Conservation (phyloP, 23 tunicate species). For the Oikopleura vanhoeffeni region DNA sequence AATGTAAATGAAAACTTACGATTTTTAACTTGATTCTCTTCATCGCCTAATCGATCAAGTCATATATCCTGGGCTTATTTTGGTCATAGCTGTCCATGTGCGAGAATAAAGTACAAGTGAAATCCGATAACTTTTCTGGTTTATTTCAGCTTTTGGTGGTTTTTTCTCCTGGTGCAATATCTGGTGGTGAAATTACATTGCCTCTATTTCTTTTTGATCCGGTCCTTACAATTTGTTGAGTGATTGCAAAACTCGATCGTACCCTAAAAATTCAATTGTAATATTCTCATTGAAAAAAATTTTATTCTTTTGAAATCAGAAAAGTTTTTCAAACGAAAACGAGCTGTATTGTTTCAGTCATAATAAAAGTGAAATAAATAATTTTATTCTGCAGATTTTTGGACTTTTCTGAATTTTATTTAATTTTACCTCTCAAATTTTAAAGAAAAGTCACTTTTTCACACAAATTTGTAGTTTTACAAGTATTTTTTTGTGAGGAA, state of each 20-base stretch:
- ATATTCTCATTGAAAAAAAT: too few relatives aligned
- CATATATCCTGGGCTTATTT: slow-evolving; percentile 2
- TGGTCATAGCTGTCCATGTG: slow-evolving; percentile 1
- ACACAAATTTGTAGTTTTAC: too few relatives aligned
- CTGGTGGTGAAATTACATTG: not conserved
- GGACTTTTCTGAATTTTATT: too few relatives aligned
- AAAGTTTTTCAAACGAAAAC: too few relatives aligned
- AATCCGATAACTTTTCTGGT: not conserved
- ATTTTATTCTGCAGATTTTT: too few relatives aligned
- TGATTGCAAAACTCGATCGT: not conserved
- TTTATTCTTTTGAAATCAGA: too few relatives aligned
- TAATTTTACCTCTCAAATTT: too few relatives aligned
- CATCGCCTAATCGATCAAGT: not conserved
- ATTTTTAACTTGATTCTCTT: not conserved
- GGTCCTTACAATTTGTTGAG: not conserved
- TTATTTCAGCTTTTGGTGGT: not conserved
- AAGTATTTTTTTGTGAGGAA: too few relatives aligned
- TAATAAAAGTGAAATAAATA: too few relatives aligned
- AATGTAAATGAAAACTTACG: too few relatives aligned
- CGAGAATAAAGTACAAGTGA: not conserved
- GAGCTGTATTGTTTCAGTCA: too few relatives aligned
- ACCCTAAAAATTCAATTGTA: not conserved
- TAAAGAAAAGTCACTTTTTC: too few relatives aligned
- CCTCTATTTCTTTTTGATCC: not conserved
- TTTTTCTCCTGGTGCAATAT: not conserved